phyloP scores from a whole-genome alignment of 2,797 vertebrate genomes.

The Spinibarbus caldwelli region DNA sequence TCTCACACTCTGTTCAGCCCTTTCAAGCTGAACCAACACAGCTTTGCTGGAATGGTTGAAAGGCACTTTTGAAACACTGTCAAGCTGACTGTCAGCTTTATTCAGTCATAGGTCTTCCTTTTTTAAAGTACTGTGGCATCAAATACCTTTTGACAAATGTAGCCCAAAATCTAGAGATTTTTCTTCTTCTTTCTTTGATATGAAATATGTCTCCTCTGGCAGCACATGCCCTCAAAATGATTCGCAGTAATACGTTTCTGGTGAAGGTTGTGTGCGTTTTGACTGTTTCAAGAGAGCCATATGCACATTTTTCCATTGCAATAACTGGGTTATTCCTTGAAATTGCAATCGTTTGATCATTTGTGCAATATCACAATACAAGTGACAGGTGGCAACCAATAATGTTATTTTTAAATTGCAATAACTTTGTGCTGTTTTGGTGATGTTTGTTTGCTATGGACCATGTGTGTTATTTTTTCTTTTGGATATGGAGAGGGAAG shows the following conservation, averaged over 20 bases:
- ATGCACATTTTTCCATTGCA: slow-evolving; percentile 16
- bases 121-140: background rate
- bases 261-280: background rate
- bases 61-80: background rate
- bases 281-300: slow-evolving; percentile 5
- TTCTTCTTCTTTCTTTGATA: background rate
- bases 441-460: slow-evolving; percentile 22
- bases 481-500: background rate
- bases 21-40: too few relatives aligned
- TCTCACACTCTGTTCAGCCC: background rate
- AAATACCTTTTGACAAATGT: background rate
- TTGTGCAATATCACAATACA: slow-evolving; percentile 23
- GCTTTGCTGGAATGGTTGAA: background rate
- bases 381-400: slow-evolving; percentile 9
- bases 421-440: slow-evolving; percentile 34
- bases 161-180: background rate
- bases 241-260: background rate
- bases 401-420: slow-evolving; percentile 37
- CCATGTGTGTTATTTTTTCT: background rate
- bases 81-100: background rate
- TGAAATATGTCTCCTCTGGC: background rate
- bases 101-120: too few relatives aligned
- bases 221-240: background rate
- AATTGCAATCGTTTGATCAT: background rate
- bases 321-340: slow-evolving; percentile 8